A percentile compares a stretch with the other conserved stretches of the same genome.
phyloP scores from a whole-genome alignment of 2,888 invertebrate species.

The Heliconius hortense region DNA sequence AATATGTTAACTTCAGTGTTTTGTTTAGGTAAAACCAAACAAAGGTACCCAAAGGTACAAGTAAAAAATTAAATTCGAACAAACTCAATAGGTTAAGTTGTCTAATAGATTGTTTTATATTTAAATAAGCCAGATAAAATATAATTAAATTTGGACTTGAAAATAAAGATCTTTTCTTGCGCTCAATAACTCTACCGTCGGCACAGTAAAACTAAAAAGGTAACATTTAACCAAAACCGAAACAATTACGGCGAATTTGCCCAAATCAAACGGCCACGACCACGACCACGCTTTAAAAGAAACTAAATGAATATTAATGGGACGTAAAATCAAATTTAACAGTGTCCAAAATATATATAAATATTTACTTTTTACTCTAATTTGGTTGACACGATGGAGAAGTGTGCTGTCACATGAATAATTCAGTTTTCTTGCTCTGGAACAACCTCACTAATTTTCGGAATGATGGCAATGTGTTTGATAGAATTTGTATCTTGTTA shows the following conservation, averaged over 20 bases:
- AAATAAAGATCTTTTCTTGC: background rate
- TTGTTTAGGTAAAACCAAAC: too few relatives aligned
- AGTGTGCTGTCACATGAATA: constrained; percentile 32
- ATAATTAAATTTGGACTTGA: too few relatives aligned
- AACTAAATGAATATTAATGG: constrained; percentile 36
- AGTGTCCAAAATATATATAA: constrained; percentile 36
- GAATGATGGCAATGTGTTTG: constrained; percentile 27
- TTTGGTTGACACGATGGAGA: constrained; percentile 40
- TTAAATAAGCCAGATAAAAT: too few relatives aligned
- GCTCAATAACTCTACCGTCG: background rate
- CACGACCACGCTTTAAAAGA: constrained; percentile 5
- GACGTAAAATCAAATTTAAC: constrained; percentile 42
- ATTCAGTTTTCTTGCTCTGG: constrained; percentile 29
- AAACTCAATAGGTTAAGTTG: too few relatives aligned
- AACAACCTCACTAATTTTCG: constrained; percentile 23
- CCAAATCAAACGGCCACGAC: background rate
- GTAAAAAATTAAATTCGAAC: too few relatives aligned
- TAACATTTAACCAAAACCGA: background rate
- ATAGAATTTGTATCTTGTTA: constrained; percentile 20
- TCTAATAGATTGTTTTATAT: too few relatives aligned
- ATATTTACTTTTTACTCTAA: constrained; percentile 42
- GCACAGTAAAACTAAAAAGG: background rate
- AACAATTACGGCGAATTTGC: constrained; percentile 7
- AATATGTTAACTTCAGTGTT: background rate
- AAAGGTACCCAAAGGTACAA: too few relatives aligned